Evolutionary conservation across 2,797 vertebrate genomes (phyloP).

Genomic region (Sylvilagus floridanus): DNA sequence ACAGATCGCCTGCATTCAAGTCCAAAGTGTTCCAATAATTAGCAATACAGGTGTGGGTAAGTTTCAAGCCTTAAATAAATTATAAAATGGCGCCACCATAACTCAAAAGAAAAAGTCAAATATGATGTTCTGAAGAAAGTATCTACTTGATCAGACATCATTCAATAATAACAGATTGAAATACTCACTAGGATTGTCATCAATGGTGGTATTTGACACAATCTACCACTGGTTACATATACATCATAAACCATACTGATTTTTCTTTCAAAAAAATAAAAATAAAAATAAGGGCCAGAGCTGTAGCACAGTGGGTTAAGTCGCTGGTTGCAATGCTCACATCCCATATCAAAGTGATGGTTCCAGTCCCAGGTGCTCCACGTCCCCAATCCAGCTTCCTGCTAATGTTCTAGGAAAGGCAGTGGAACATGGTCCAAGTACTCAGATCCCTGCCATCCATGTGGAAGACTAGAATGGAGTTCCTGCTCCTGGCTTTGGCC

Average conservation of each 20-base stretch:
- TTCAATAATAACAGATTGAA: not conserved
- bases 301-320: too few relatives aligned
- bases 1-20: not conserved
- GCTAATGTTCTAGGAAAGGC: too few relatives aligned
- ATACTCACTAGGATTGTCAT: not conserved
- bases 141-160: not conserved
- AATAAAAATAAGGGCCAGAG: not conserved
- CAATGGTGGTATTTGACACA: not conserved
- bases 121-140: not conserved
- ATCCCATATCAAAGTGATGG: too few relatives aligned
- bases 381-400: too few relatives aligned
- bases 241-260: not conserved
- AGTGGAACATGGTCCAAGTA: too few relatives aligned
- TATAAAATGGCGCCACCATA: not conserved
- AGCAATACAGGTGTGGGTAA: not conserved
- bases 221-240: not conserved
- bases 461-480: too few relatives aligned
- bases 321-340: too few relatives aligned
- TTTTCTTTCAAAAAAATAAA: not conserved
- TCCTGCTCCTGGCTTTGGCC: too few relatives aligned
- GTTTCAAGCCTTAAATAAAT: not conserved
- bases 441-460: too few relatives aligned
- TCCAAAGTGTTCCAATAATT: not conserved
- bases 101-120: constrained; percentile 16
- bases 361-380: too few relatives aligned